Conservation (phyloP, 2,113 vertebrate species). For the Hemiprocne comata region DNA sequence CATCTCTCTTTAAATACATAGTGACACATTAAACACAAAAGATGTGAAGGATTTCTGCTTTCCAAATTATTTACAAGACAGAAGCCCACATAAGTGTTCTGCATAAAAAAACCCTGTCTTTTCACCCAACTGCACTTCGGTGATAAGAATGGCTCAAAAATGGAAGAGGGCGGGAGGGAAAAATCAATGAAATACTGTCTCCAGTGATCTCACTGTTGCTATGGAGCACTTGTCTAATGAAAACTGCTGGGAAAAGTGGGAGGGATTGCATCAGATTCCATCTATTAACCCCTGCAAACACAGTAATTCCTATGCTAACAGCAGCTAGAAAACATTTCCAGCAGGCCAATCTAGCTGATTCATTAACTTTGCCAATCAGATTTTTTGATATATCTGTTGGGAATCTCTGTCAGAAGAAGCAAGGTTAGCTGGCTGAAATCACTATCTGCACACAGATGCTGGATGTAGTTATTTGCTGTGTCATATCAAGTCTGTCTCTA, state of each 20-base stretch:
- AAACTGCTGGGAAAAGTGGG: conserved; percentile 76
- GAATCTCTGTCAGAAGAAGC: not conserved
- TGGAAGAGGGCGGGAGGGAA: conserved; percentile 63
- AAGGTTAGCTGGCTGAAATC: not conserved
- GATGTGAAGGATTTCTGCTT: conserved; percentile 63
- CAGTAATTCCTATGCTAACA: conserved; percentile 15
- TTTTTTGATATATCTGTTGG: not conserved
- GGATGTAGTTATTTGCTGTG: not conserved
- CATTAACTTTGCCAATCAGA: not conserved
- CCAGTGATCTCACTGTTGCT: conserved; percentile 86
- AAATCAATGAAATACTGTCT: conserved; percentile 82
- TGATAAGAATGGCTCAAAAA: conserved; percentile 79
- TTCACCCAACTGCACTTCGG: conserved; percentile 76
- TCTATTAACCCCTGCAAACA: conserved; percentile 76
- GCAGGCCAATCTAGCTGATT: not conserved
- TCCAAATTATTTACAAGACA: conserved; percentile 70
- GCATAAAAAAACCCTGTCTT: conserved; percentile 69
- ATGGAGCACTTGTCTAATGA: conserved; percentile 81
- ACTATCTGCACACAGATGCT: not conserved
- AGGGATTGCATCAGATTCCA: conserved; percentile 80
- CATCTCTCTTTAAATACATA: conserved; percentile 87
- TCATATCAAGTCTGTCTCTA: conserved; percentile 39
- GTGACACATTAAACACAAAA: conserved; percentile 76
- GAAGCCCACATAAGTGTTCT: conserved; percentile 65
- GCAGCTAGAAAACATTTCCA: conserved; percentile 14